A percentile compares a stretch with the other conserved stretches of the same genome.
These are phyloP conservation scores for Catagonus wagneri DNA, from an alignment of 2,113 vertebrate species.

Conservation along the genomic window DNA sequence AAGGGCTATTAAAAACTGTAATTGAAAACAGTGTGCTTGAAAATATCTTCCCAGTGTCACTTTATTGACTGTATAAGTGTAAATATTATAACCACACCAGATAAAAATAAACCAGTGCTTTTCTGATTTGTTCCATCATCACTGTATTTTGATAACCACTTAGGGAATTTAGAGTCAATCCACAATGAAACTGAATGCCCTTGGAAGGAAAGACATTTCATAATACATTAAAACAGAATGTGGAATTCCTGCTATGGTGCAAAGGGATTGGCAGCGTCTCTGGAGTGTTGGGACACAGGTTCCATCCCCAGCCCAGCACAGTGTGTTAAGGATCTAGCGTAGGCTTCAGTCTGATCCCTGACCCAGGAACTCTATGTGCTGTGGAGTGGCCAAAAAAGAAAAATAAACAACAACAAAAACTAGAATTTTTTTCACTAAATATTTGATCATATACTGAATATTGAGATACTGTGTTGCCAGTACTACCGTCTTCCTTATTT, in stretches of 20 bases:
- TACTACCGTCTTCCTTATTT: constrained; percentile 2
- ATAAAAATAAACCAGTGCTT: constrained; percentile 65
- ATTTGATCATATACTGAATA: constrained; percentile 30
- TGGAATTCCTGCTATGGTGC: background rate
- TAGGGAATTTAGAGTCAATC: constrained; percentile 62
- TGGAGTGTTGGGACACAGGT: too few relatives aligned
- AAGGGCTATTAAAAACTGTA: constrained; percentile 24
- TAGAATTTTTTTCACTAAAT: constrained; percentile 37
- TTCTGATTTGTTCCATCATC: background rate
- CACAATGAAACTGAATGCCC: constrained; percentile 45
- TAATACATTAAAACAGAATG: constrained; percentile 20
- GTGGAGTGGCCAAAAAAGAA: too few relatives aligned
- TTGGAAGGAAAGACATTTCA: constrained; percentile 46
- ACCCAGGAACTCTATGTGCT: too few relatives aligned
- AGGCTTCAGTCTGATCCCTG: too few relatives aligned
- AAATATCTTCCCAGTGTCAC: constrained; percentile 55
- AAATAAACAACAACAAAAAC: too few relatives aligned
- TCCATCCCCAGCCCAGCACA: too few relatives aligned
- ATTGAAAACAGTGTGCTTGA: constrained; percentile 31
- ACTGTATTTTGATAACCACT: constrained; percentile 64
- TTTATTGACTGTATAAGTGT: constrained; percentile 40
- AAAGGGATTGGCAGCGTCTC: too few relatives aligned
- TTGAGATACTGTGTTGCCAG: background rate
- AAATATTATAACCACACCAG: constrained; percentile 55
- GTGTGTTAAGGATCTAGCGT: too few relatives aligned